These are phyloP conservation scores for Elysia chlorotica DNA, from an alignment of 1,140 invertebrate species.

Conservation along the genomic window DNA sequence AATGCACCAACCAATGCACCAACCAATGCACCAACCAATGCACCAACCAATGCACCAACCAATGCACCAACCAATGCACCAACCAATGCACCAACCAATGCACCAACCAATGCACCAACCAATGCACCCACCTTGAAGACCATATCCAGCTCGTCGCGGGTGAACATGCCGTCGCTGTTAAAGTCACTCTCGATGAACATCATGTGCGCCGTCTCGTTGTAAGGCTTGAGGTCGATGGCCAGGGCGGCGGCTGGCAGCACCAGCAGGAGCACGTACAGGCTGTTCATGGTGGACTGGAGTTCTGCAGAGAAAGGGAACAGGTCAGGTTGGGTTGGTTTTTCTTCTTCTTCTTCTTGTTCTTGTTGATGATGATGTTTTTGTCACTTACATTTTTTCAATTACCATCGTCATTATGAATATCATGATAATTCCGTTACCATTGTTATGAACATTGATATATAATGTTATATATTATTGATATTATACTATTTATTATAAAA, in stretches of 20 bases:
- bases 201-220: slow-evolving; percentile 5
- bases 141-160: not conserved
- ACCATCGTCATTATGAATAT: too few species aligned
- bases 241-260: not conserved
- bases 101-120: not conserved
- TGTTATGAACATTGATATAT: too few species aligned
- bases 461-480: too few species aligned
- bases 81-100: not conserved
- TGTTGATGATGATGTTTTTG: too few species aligned
- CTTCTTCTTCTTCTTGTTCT: too few species aligned
- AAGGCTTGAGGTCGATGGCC: slow-evolving; percentile 6
- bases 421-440: too few species aligned
- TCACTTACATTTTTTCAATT: too few species aligned
- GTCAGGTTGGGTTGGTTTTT: too few species aligned
- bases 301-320: too few species aligned
- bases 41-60: not conserved
- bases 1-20: not conserved
- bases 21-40: not conserved
- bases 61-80: not conserved
- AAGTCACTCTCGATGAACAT: slow-evolving; percentile 9
- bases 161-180: not conserved
- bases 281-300: too few species aligned
- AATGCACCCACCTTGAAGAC: slow-evolving; percentile 1
- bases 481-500: too few species aligned
- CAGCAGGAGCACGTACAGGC: too few species aligned